Percentiles rank a stretch among this genome's conserved stretches.
Conservation (phyloP, 1,140 invertebrate genomes). For the Psix sp. region DNA sequence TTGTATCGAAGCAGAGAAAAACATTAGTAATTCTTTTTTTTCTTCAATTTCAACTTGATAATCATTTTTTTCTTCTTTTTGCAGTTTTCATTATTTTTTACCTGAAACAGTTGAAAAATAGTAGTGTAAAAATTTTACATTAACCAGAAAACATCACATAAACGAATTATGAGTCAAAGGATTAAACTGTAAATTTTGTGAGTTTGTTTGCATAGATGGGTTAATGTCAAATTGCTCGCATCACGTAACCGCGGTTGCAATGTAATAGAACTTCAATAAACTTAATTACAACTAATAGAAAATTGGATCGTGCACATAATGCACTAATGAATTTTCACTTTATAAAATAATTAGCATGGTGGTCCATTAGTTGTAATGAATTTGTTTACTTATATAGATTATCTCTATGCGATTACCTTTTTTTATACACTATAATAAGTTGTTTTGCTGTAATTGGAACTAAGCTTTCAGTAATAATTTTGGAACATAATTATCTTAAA, state of each 20-base stretch:
- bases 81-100: no score
- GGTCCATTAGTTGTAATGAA: conserved; percentile 16
- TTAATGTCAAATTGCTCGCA: conserved; percentile 37
- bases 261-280: conserved; percentile 47
- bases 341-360: conserved; percentile 23
- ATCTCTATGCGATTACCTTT: conserved; percentile 12
- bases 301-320: conserved; percentile 24
- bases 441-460: conserved; percentile 32
- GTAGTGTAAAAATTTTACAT: no score
- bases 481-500: conserved; percentile 36
- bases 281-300: conserved; percentile 45
- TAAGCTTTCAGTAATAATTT: conserved; percentile 23
- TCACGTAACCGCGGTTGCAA: conserved; percentile 23
- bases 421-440: conserved; percentile 15
- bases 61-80: no score
- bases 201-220: no score
- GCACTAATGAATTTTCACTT: conserved; percentile 35
- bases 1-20: conserved; percentile 32
- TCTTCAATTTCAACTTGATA: no score
- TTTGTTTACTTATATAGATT: conserved; percentile 27
- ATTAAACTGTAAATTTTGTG: no score
- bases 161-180: no score
- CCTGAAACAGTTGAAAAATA: no score
- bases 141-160: no score
- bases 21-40: no score